Base-by-base conservation (phyloP, 2,797 vertebrate species). In the Numenius phaeopus region DNA sequence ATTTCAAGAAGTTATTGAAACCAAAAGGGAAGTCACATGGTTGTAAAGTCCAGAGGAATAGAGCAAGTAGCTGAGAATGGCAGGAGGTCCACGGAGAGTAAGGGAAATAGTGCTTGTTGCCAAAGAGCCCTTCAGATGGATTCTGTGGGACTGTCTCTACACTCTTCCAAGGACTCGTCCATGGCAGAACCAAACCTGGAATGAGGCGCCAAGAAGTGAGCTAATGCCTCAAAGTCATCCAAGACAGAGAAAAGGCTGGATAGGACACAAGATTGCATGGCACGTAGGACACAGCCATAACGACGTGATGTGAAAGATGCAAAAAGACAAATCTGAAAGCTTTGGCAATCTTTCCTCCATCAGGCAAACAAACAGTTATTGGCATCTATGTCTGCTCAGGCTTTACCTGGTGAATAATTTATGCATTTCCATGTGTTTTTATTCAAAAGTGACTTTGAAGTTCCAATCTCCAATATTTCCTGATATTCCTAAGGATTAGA, bases 321-420 rank as follows among this genome's bases (percentile, higher is more conserved):
- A 86, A 59, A 55, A 85, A 65, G 19, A 27, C 52, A 85, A 89
- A 96, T 81, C 66, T 55, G 72, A 93, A 94, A 72, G 78, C 23
- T 27, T 70, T 87, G 82, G 84, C 75, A 79, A 62, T 57, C 72
- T 78, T n/a, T 72, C 54, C 47, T 10, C 80, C 93, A 89, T 90
- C 64, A 94, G 87, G 66, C 84, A 97, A 96, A 92, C 86, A 92
- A 97, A 96, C 69, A 96, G 83, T 64, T 95, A 94, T 94, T 96
- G 94, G 90, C 96, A 96, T 82, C 73, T 59, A 4, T 26, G 88
- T 95, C 97, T 97, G 95, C 85, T 96, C 83, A 95, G 95, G 91
- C 95, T 93, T 96, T 88, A 93, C 95, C 87, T 87, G n/a, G 83
- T 97, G 92, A 98, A 98, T 98, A 97, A 98, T 93, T 95, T 87